phyloP scores from a whole-genome alignment of 1,140 invertebrate genomes.

The Arctopsyche grandis region DNA sequence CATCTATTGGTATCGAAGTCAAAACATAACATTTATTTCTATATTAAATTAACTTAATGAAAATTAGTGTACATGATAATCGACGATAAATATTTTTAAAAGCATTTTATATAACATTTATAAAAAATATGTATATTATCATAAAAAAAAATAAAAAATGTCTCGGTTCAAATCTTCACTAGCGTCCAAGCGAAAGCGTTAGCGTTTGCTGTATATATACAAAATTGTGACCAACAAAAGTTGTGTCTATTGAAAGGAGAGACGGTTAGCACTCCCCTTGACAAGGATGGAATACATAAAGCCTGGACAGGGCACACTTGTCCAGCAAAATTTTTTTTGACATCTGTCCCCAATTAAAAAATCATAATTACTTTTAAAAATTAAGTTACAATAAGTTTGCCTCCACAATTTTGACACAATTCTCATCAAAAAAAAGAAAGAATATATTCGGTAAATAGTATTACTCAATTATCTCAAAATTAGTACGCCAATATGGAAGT shows the following conservation, averaged over 20 bases:
- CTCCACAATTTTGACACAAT: too few species aligned
- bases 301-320: conserved; percentile 61
- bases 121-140: background rate
- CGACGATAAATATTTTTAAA: background rate
- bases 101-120: background rate
- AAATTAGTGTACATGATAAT: background rate
- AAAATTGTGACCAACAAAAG: background rate
- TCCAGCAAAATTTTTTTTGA: conserved; percentile 59
- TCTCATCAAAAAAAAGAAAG: too few species aligned
- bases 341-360: too few species aligned
- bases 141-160: conserved; percentile 2
- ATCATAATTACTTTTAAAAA: too few species aligned
- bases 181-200: background rate
- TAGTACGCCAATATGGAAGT: too few species aligned
- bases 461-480: too few species aligned
- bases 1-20: background rate
- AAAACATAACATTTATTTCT: background rate
- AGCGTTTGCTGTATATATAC: conserved; percentile 3
- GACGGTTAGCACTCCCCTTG: conserved; percentile 96
- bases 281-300: conserved; percentile 89
- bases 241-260: conserved; percentile 94
- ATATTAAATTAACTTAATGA: background rate
- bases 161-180: background rate
- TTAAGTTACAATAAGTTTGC: too few species aligned
- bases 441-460: too few species aligned